These are phyloP conservation scores for Oryzias woworae DNA, from an alignment of 2,113 vertebrate species.

Conservation along the genomic window DNA sequence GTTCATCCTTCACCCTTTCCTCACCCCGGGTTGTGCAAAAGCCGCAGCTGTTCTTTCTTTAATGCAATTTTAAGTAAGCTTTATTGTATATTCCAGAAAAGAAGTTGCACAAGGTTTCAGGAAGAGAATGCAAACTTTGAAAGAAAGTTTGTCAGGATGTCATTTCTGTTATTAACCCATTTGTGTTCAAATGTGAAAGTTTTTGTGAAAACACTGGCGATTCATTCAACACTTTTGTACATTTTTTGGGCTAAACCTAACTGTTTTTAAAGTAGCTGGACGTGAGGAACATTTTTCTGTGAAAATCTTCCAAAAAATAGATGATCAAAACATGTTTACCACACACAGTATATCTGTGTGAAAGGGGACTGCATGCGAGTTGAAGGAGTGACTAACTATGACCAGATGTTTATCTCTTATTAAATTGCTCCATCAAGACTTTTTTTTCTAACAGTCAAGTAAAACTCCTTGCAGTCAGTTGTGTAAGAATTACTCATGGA, in stretches of 20 bases:
- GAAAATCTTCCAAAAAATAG: neutral
- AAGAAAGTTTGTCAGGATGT: too few species aligned
- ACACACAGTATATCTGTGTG: constrained; percentile 26
- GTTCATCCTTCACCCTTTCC: constrained; percentile 36
- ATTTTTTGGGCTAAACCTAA: too few species aligned
- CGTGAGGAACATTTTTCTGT: too few species aligned
- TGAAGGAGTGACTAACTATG: constrained; percentile 49
- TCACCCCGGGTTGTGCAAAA: constrained; percentile 17
- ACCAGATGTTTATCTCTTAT: constrained; percentile 20
- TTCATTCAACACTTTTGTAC: too few species aligned
- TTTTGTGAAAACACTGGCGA: too few species aligned
- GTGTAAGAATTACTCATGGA: constrained; percentile 23
- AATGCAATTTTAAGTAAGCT: constrained; percentile 25
- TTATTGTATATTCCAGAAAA: constrained; percentile 3
- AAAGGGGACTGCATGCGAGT: constrained; percentile 32
- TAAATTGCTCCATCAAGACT: constrained; percentile 28
- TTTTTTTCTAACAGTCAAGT: constrained; percentile 16
- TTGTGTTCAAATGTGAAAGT: too few species aligned
- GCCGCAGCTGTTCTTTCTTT: constrained; percentile 70
- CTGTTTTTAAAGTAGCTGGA: too few species aligned
- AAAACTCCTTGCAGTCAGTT: constrained; percentile 39
- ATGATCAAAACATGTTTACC: constrained; percentile 51
- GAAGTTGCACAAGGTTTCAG: neutral
- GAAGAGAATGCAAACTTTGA: neutral
- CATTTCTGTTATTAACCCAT: too few species aligned